Percentiles rank a stretch among this genome's conserved stretches.
phyloP scores from a whole-genome alignment of 2,113 vertebrate species.

The Menura novaehollandiae region DNA sequence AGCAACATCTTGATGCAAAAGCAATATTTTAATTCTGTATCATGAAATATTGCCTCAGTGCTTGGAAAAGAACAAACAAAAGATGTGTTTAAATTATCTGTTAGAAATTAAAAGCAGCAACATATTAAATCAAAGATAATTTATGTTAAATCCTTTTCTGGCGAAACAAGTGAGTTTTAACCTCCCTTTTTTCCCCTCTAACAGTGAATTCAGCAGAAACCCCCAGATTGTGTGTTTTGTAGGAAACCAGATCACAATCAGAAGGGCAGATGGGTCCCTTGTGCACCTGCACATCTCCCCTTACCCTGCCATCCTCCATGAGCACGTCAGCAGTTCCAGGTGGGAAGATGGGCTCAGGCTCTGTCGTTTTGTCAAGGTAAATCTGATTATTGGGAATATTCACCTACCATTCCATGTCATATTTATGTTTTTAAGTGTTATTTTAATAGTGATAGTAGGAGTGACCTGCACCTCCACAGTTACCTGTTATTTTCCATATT shows the following conservation, averaged over 20 bases:
- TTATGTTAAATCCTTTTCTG: rapidly evolving
- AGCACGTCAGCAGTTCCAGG: slow-evolving; percentile 73
- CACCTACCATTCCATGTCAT: rapidly evolving
- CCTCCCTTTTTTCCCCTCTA: background rate
- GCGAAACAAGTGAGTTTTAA: background rate
- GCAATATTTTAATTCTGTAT: background rate
- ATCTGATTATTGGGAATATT: background rate
- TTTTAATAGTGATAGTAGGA: background rate
- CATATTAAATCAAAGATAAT: rapidly evolving
- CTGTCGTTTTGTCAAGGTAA: slow-evolving; percentile 96
- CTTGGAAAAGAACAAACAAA: background rate
- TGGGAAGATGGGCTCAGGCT: slow-evolving; percentile 91
- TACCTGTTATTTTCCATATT: background rate
- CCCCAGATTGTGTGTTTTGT: slow-evolving; percentile 87
- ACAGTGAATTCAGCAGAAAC: slow-evolving; percentile 86
- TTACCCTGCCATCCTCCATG: slow-evolving; percentile 86
- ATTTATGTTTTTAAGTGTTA: background rate
- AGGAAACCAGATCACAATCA: slow-evolving; percentile 82
- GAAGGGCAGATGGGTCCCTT: slow-evolving; percentile 88
- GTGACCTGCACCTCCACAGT: background rate
- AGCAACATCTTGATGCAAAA: background rate
- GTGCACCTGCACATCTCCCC: slow-evolving; percentile 83
- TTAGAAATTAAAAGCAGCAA: background rate
- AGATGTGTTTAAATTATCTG: rapidly evolving
- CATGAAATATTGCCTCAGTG: background rate